Conservation (phyloP, 2,797 vertebrate genomes). For the Eremophila alpestris region DNA sequence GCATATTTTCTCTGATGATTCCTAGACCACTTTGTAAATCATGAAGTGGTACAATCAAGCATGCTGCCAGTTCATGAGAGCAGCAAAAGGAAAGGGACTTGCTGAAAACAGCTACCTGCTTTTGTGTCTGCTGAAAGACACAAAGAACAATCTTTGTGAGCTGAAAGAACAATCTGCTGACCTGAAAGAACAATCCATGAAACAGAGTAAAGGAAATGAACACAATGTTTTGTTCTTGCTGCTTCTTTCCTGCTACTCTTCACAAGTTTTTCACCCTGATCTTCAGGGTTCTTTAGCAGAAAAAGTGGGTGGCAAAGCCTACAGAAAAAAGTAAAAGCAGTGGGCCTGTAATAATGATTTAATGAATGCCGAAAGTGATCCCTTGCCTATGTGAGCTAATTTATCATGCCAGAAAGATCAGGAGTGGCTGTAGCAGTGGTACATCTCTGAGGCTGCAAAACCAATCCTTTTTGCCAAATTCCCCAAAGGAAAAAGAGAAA, state of each 20-base stretch:
- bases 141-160: too few relatives aligned
- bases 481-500: background rate
- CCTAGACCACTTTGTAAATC: background rate
- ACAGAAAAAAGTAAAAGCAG: background rate
- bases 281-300: background rate
- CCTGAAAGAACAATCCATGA: background rate
- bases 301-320: background rate
- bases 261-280: background rate
- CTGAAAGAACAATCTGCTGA: background rate
- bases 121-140: background rate
- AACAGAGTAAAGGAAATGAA: background rate
- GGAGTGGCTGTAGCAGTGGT: background rate
- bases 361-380: constrained; percentile 19
- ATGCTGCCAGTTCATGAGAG: background rate
- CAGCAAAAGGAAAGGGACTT: background rate
- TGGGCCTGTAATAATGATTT: background rate
- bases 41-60: background rate
- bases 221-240: background rate
- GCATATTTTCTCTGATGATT: background rate
- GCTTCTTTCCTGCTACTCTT: background rate
- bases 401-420: constrained; percentile 1
- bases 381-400: background rate
- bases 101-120: background rate
- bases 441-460: constrained; percentile 16
- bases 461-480: constrained; percentile 41